phyloP scores from a whole-genome alignment of 30 jellyfish, hydroid and myxozoan species.

The Aurelia sp. region DNA sequence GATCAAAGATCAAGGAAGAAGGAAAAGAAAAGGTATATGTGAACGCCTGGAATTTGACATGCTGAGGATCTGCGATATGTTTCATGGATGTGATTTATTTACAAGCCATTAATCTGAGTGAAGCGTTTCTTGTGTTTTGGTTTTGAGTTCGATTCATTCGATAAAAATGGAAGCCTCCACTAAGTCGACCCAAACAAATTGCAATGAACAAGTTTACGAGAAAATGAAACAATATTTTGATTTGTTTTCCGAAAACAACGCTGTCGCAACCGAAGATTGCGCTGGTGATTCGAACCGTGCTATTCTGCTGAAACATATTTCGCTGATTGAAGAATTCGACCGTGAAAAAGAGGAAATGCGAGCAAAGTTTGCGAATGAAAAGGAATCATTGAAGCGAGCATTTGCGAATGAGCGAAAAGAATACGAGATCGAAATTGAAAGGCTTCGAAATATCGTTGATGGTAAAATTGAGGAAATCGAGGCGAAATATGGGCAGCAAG shows the following conservation, averaged over 20 bases:
- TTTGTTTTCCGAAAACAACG: constrained; percentile 42
- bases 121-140: no score
- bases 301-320: constrained; percentile 58
- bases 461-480: constrained; percentile 50
- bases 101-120: no score
- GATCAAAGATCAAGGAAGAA: neutral
- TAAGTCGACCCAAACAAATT: constrained; percentile 18
- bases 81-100: neutral
- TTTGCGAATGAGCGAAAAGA: constrained; percentile 85
- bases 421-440: constrained; percentile 72
- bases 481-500: constrained; percentile 56
- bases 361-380: constrained; percentile 60
- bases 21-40: neutral
- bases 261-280: neutral
- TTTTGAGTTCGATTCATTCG: no score
- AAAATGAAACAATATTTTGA: constrained; percentile 36
- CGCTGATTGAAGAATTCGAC: constrained; percentile 77
- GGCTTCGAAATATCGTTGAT: constrained; percentile 41
- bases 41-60: neutral
- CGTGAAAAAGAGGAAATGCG: constrained; percentile 77
- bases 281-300: constrained; percentile 45
- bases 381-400: constrained; percentile 73
- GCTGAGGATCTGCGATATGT: neutral
- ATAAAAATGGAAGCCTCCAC: neutral
- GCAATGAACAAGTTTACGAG: constrained; percentile 37